Percentiles rank a stretch among this genome's conserved stretches.
These are phyloP conservation scores for Gila orcuttii DNA, from an alignment of 2,113 vertebrate genomes.

Conservation along the genomic window DNA sequence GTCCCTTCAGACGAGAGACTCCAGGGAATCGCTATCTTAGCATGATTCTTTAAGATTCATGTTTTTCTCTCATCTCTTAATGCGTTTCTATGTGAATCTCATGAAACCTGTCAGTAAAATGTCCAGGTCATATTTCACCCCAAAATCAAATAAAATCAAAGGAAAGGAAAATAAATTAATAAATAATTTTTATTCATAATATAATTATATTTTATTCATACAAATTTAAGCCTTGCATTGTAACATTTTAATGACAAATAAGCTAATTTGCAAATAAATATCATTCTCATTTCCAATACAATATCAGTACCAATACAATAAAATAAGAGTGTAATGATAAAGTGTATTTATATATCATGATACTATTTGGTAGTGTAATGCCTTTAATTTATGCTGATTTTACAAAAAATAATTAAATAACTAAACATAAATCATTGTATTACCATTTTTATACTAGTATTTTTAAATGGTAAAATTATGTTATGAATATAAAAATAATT, in stretches of 20 bases:
- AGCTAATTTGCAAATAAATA: not conserved
- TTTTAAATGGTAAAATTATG: not conserved
- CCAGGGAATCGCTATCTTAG: constrained; percentile 22
- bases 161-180: not conserved
- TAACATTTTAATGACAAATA: not conserved
- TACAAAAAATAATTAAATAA: not conserved
- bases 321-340: not conserved
- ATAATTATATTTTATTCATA: not conserved
- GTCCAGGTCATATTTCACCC: not conserved
- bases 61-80: not conserved
- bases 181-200: not conserved
- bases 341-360: not conserved
- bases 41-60: constrained; percentile 28
- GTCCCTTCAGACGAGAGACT: constrained; percentile 22
- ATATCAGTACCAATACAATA: not conserved
- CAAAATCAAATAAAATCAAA: not conserved
- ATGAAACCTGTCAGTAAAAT: not conserved
- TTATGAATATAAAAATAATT: not conserved
- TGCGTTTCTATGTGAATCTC: not conserved
- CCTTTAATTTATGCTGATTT: not conserved
- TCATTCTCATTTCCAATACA: not conserved
- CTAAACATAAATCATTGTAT: not conserved
- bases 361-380: not conserved
- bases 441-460: not conserved
- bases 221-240: not conserved